These are phyloP conservation scores for Eristalis pertinax DNA, from an alignment of 2,888 invertebrate genomes.

Conservation along the genomic window DNA sequence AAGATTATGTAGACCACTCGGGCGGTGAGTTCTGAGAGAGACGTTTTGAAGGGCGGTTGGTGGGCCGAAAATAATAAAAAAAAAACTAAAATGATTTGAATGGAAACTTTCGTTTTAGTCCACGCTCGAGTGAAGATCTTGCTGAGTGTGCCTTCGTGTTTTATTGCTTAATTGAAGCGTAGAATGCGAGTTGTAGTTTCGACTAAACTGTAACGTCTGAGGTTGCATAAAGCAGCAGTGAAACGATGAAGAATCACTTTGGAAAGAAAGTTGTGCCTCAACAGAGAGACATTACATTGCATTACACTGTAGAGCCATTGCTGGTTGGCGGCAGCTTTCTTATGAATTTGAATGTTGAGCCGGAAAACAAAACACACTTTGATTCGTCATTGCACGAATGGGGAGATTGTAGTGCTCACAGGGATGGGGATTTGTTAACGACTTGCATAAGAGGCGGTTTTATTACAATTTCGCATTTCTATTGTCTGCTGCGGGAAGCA, in stretches of 20 bases:
- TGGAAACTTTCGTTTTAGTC: neutral
- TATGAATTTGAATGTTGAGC: no score
- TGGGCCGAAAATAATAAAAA: neutral
- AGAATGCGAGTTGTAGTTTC: conserved; percentile 1
- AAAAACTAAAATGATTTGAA: neutral
- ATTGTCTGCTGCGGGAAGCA: no score
- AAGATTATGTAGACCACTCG: neutral
- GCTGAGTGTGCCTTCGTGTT: conserved; percentile 18
- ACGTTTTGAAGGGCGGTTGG: neutral
- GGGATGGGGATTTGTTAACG: no score
- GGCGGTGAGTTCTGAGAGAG: no score
- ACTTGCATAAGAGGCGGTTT: no score
- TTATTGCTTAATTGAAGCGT: conserved; percentile 27
- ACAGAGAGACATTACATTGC: neutral
- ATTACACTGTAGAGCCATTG: neutral
- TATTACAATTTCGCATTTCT: no score
- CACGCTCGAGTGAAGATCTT: conserved; percentile 34
- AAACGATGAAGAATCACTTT: neutral
- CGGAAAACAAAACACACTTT: no score
- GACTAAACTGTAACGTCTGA: neutral
- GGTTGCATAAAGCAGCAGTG: conserved; percentile 14
- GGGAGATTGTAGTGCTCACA: no score
- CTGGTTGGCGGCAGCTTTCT: no score
- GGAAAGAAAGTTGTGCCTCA: conserved; percentile 17
- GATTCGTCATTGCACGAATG: no score